phyloP scores from a whole-genome alignment of 1,140 invertebrate genomes.

The Charaxes varanes region DNA sequence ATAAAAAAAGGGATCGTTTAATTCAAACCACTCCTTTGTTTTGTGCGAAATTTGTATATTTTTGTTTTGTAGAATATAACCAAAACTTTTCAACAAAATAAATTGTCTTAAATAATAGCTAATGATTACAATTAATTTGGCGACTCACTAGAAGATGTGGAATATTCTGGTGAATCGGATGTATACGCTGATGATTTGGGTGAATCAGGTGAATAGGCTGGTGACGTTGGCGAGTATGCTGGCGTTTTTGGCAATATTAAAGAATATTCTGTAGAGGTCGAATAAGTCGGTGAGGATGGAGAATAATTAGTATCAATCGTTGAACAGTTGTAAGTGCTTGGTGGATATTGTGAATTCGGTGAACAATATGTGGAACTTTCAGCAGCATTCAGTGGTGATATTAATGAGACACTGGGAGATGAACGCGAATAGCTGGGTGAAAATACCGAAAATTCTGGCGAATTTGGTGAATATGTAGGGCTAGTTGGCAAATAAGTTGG shows the following conservation, averaged over 20 bases:
- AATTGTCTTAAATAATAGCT: too few species aligned
- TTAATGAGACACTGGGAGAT: too few species aligned
- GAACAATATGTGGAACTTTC: too few species aligned
- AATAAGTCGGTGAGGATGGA: conserved; percentile 86
- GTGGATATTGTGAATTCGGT: too few species aligned
- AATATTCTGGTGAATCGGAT: conserved; percentile 79
- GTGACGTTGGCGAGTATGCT: conserved; percentile 77
- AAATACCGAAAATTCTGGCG: conserved; percentile 84
- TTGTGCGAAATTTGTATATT: too few species aligned
- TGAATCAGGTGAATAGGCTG: conserved; percentile 85
- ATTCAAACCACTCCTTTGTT: too few species aligned
- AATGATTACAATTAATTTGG: too few species aligned
- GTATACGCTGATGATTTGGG: conserved; percentile 89
- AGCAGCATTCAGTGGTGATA: too few species aligned
- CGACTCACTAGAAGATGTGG: conserved; percentile 85
- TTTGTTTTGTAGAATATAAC: too few species aligned
- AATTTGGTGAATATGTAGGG: conserved; percentile 84
- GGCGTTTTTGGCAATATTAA: conserved; percentile 78
- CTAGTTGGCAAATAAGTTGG: conserved; percentile 79
- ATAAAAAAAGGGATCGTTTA: too few species aligned
- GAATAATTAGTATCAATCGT: conserved; percentile 89
- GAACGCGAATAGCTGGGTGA: conserved; percentile 89
- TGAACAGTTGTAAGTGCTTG: conserved; percentile 91
- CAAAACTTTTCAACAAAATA: too few species aligned
- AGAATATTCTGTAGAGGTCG: too few species aligned